Percentiles rank a stretch among this genome's conserved stretches.
Evolutionary conservation across 2,888 invertebrate species (phyloP).

Genomic region (Parthenolecanium corni): DNA sequence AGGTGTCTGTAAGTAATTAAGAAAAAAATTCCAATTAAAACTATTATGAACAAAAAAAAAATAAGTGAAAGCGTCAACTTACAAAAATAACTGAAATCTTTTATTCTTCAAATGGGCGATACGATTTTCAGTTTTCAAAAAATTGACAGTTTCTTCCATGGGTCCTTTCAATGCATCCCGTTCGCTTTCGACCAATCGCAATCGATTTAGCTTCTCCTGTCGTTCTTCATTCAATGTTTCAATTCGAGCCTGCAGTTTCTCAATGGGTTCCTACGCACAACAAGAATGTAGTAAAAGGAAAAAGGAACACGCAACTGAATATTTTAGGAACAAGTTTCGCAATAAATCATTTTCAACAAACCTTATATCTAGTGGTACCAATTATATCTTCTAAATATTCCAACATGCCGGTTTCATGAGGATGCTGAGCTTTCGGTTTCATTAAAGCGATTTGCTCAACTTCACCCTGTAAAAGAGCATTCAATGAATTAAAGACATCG

Average conservation of each 20-base stretch:
- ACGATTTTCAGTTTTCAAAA: constrained; percentile 67
- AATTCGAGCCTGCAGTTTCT: constrained; percentile 57
- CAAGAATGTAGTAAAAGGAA: not conserved
- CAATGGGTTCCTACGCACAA: constrained; percentile 56
- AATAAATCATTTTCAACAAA: constrained; percentile 35
- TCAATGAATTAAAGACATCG: too few relatives aligned
- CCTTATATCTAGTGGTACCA: constrained; percentile 73
- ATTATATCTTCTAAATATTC: constrained; percentile 98
- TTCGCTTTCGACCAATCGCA: constrained; percentile 70
- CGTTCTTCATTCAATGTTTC: constrained; percentile 61
- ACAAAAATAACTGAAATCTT: constrained; percentile 58
- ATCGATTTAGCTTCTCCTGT: constrained; percentile 70
- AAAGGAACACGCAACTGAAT: not conserved
- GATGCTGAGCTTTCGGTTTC: constrained; percentile 81
- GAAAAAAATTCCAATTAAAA: not conserved
- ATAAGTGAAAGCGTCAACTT: constrained; percentile 36
- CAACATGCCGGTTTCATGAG: constrained; percentile 88
- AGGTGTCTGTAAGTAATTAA: constrained; percentile 29
- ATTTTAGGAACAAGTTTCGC: not conserved
- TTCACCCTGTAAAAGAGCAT: constrained; percentile 61
- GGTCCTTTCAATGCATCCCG: constrained; percentile 65
- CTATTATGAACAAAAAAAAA: not conserved
- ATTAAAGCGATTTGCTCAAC: constrained; percentile 98
- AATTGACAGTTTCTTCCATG: constrained; percentile 64
- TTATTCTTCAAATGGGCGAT: constrained; percentile 56